Conservation (phyloP, 2,797 vertebrate species). For the Arctocebus calabarensis region DNA sequence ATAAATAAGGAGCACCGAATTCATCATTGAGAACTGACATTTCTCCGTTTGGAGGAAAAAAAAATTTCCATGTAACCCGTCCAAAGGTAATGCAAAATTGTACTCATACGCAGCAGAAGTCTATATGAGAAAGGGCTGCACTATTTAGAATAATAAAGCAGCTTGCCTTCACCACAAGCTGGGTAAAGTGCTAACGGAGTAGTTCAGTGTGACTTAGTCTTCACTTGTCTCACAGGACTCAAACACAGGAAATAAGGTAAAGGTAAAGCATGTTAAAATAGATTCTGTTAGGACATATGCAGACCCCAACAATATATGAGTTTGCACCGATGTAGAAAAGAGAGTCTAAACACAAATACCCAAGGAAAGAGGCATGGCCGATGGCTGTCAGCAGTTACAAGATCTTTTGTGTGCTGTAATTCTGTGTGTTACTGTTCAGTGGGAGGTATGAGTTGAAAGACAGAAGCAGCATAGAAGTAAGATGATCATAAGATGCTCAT, state of each 20-base stretch:
- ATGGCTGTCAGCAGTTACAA: background rate
- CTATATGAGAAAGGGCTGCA: too few species aligned
- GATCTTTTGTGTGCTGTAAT: background rate
- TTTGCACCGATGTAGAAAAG: background rate
- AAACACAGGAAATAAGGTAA: background rate
- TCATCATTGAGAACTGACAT: background rate
- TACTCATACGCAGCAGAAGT: background rate
- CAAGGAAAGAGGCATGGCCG: background rate
- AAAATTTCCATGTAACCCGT: background rate
- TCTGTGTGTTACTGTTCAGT: background rate
- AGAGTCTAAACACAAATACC: rapidly evolving
- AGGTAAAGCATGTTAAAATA: background rate
- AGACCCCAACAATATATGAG: rapidly evolving
- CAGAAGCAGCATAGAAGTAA: background rate
- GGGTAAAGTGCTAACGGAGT: background rate
- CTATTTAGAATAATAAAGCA: background rate
- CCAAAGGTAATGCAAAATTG: background rate
- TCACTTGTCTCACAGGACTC: background rate
- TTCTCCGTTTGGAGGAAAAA: background rate
- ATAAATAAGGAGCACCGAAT: background rate
- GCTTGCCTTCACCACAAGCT: background rate
- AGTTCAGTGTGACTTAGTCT: background rate
- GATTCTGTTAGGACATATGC: background rate
- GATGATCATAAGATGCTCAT: background rate
- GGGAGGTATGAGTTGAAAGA: background rate